Percentiles rank a stretch among this genome's conserved stretches.
These are phyloP conservation scores for Anagrus nilaparvatae DNA, from an alignment of 1,140 invertebrate genomes.

Conservation along the genomic window DNA sequence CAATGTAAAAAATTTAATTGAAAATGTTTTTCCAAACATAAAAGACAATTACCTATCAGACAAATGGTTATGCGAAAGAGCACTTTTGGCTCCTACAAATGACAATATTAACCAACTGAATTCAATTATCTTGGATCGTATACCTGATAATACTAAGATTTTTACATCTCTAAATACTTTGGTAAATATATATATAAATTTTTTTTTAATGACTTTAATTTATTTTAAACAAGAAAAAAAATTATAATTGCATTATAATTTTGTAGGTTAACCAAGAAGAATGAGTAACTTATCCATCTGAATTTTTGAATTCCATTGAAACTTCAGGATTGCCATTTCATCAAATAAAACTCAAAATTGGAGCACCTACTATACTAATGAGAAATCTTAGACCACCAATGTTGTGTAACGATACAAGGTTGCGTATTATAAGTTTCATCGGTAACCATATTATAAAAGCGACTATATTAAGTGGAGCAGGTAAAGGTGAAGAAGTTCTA, in stretches of 20 bases:
- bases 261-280: constrained; percentile 28
- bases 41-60: constrained; percentile 22
- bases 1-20: constrained; percentile 29
- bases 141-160: no score
- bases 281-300: constrained; percentile 32
- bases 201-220: constrained; percentile 25
- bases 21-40: constrained; percentile 27
- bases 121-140: no score
- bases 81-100: constrained; percentile 25
- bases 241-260: constrained; percentile 33
- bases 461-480: no score
- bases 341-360: constrained; percentile 34
- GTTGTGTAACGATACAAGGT: constrained; percentile 40
- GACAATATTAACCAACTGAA: no score
- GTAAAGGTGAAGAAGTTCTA: no score
- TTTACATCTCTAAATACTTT: no score
- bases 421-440: no score
- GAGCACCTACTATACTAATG: constrained; percentile 33
- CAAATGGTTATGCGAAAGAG: constrained; percentile 30
- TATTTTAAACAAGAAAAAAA: constrained; percentile 22
- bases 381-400: constrained; percentile 36
- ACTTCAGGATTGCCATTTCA: constrained; percentile 33
- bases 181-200: no score
- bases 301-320: constrained; percentile 39
- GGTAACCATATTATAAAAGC: no score